Evolutionary conservation across 2,888 invertebrate species (phyloP), one percentile per base, ranked within the genome.

Genomic region (Chloromyia formosa): DNA sequence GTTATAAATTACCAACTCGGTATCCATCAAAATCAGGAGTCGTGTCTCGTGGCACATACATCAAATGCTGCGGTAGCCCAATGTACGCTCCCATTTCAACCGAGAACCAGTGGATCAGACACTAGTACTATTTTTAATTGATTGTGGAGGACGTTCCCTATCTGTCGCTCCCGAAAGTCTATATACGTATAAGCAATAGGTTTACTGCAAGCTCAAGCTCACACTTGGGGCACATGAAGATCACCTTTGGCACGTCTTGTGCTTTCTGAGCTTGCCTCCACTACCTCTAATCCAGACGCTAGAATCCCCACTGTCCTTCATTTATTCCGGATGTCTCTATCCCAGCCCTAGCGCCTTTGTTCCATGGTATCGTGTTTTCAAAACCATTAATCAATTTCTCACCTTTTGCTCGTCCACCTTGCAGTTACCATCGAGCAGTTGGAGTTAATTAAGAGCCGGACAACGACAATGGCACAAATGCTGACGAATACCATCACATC

Each of bases 361-460:
- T 49, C 3, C 49, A 49, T 2, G 5, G 20, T 56, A 56, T 56
- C 56, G 22, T 20, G 20, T n/a, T 7, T 14, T 49, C 18, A 22
- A 66, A 49, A 20, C 49, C 66, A 62, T 73, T 71, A 71, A 71
- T 62, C 64, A 71, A 71, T 53, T 40, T 71, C 56, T 56, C 58
- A 71, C 71, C 62, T 73, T 61, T 7, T 42, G 18, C 27, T 7
- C 27, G 7, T 35, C 27, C 27, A 35, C 27, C n/a, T 76, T 74
- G 42, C 79, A 85, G 85, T 84, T 77, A 85, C 84, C n/a, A 78
- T 85, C 72, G 84, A 84, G 69, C 84, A 85, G 78, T 77, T 85
- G 80, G 83, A 84, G 49, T 82, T 80, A 75, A 85, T 86, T 69
- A 81, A 83, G 58, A 82, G 84, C 78, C 81, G 82, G 75, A 83